These are phyloP conservation scores for Atta cephalotes DNA, from an alignment of 1,140 invertebrate genomes.

Conservation along the genomic window DNA sequence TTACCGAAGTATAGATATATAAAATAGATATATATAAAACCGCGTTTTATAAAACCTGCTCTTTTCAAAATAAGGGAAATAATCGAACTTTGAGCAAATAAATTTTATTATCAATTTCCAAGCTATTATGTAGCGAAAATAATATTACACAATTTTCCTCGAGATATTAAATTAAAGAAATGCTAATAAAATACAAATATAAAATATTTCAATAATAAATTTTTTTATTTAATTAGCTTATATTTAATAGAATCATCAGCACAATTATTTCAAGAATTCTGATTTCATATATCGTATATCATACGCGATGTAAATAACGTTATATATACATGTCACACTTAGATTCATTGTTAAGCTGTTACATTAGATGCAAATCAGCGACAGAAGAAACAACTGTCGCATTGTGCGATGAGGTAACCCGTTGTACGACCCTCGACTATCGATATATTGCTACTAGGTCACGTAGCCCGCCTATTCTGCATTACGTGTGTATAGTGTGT, in stretches of 20 bases:
- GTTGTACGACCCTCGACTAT: slow-evolving; percentile 41
- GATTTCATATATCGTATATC: not conserved
- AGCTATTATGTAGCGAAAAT: not conserved
- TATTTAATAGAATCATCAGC: not conserved
- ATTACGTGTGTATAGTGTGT: slow-evolving; percentile 10
- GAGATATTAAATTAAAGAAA: not conserved
- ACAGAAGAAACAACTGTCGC: slow-evolving; percentile 45
- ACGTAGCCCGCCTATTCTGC: slow-evolving; percentile 49
- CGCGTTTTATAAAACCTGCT: not conserved
- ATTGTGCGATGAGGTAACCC: slow-evolving; percentile 48
- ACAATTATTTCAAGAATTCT: not conserved
- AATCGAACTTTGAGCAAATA: not conserved
- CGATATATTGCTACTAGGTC: slow-evolving; percentile 55
- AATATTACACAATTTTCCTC: not conserved
- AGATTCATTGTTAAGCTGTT: slow-evolving; percentile 26
- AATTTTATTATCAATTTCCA: not conserved
- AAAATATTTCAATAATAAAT: not conserved
- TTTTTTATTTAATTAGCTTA: not conserved
- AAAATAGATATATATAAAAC: not conserved
- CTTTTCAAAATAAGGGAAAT: not conserved
- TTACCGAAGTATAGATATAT: not conserved
- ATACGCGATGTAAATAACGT: not conserved
- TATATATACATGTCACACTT: not conserved
- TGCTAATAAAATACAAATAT: not conserved
- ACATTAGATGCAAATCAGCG: slow-evolving; percentile 16